phyloP scores from a whole-genome alignment of 2,113 vertebrate genomes.

The Xenopus tropicalis region DNA sequence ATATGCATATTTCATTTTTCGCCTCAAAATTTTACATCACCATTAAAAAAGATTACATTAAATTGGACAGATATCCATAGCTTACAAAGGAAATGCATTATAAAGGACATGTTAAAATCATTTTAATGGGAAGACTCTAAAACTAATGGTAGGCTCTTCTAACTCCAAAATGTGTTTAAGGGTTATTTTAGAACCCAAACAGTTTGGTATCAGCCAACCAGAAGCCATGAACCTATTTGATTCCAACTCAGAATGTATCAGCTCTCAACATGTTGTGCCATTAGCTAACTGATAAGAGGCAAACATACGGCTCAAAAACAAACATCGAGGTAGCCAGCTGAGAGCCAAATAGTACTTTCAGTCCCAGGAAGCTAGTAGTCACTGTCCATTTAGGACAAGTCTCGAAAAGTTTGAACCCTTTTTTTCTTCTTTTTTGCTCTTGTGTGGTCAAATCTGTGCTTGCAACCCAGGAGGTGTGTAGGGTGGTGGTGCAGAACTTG shows the following conservation, averaged over 20 bases:
- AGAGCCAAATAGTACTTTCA: background rate
- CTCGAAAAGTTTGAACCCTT: background rate
- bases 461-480: constrained; percentile 71
- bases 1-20: too few relatives aligned
- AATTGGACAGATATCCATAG: too few relatives aligned
- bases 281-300: background rate
- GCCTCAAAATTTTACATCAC: too few relatives aligned
- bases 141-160: background rate
- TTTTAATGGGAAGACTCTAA: background rate
- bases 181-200: background rate
- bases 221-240: background rate
- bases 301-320: background rate
- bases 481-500: constrained; percentile 68
- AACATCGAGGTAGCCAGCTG: background rate
- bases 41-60: too few relatives aligned
- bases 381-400: background rate
- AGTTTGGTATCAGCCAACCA: background rate
- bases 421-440: background rate
- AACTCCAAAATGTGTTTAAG: background rate
- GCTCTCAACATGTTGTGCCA: background rate
- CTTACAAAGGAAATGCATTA: too few relatives aligned
- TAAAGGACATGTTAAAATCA: background rate
- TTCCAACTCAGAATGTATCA: background rate
- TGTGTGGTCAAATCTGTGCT: constrained; percentile 63
- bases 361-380: background rate